These are phyloP conservation scores for Leptonema lineaticorne DNA, from an alignment of 1,140 invertebrate genomes.

Conservation along the genomic window DNA sequence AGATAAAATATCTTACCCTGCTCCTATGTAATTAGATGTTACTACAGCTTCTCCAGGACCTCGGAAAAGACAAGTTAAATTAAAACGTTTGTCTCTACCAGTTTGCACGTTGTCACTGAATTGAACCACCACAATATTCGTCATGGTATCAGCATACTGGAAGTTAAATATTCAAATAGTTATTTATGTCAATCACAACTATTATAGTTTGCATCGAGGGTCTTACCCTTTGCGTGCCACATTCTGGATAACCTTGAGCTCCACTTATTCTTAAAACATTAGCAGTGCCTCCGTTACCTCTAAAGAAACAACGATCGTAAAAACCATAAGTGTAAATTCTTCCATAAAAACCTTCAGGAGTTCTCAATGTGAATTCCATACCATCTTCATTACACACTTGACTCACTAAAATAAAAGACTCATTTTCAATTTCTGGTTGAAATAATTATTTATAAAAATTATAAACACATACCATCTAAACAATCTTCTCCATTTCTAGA, in stretches of 20 bases:
- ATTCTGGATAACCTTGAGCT: slow-evolving; percentile 86
- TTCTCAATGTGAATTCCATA: slow-evolving; percentile 88
- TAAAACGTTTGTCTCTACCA: slow-evolving; percentile 86
- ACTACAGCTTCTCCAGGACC: slow-evolving; percentile 90
- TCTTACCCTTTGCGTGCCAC: slow-evolving; percentile 78
- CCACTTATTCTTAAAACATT: slow-evolving; percentile 84
- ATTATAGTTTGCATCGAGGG: not conserved
- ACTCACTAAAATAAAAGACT: slow-evolving; percentile 71
- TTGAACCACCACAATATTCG: slow-evolving; percentile 91
- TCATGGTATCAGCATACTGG: slow-evolving; percentile 88
- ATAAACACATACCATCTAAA: slow-evolving; percentile 68
- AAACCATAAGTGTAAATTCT: slow-evolving; percentile 90
- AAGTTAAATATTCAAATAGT: slow-evolving; percentile 4
- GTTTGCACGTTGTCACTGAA: slow-evolving; percentile 93
- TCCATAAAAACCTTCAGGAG: slow-evolving; percentile 85
- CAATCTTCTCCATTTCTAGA: slow-evolving; percentile 74
- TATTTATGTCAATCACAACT: not conserved
- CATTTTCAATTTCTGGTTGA: too few relatives aligned
- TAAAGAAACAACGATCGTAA: slow-evolving; percentile 88
- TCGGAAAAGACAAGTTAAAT: slow-evolving; percentile 86
- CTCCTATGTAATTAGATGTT: slow-evolving; percentile 89
- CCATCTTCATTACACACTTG: slow-evolving; percentile 91
- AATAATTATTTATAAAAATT: too few relatives aligned
- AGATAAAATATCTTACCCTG: slow-evolving; percentile 66
- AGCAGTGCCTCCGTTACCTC: slow-evolving; percentile 81